Conservation (phyloP, 2,888 invertebrate genomes). For the Nineta flava region DNA sequence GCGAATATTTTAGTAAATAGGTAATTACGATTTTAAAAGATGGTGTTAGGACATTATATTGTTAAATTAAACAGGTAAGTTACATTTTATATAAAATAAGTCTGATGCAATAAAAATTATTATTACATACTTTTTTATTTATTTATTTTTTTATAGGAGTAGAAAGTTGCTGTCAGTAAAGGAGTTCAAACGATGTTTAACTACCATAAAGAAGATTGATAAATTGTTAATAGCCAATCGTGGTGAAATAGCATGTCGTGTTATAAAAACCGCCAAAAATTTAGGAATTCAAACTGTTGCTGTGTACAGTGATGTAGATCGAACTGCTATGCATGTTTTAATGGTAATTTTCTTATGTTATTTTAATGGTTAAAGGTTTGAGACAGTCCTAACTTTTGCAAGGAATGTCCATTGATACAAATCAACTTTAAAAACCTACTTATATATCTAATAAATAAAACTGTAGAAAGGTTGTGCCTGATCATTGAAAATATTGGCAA, state of each 20-base stretch:
- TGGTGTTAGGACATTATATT: no score
- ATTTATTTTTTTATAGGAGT: no score
- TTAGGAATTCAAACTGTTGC: constrained; percentile 87
- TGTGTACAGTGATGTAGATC: constrained; percentile 88
- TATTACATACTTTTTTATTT: no score
- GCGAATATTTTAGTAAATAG: no score
- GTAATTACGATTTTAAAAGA: no score
- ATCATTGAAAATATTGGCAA: background rate
- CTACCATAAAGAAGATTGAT: constrained; percentile 33
- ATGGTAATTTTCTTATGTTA: constrained; percentile 39
- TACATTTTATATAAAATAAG: no score
- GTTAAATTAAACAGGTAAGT: no score
- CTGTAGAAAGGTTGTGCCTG: no score
- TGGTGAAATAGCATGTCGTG: constrained; percentile 94
- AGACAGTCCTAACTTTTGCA: background rate
- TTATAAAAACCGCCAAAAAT: constrained; percentile 71
- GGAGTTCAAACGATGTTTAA: constrained; percentile 4
- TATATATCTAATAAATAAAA: background rate
- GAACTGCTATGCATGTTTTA: constrained; percentile 65
- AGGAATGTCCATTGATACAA: background rate
- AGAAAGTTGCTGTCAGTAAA: no score
- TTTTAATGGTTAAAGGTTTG: background rate
- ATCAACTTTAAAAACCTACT: background rate
- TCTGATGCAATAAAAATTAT: no score
- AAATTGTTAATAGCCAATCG: constrained; percentile 89